Conservation (phyloP, 2,888 invertebrate species). For the Meiosimyza platycephala region DNA sequence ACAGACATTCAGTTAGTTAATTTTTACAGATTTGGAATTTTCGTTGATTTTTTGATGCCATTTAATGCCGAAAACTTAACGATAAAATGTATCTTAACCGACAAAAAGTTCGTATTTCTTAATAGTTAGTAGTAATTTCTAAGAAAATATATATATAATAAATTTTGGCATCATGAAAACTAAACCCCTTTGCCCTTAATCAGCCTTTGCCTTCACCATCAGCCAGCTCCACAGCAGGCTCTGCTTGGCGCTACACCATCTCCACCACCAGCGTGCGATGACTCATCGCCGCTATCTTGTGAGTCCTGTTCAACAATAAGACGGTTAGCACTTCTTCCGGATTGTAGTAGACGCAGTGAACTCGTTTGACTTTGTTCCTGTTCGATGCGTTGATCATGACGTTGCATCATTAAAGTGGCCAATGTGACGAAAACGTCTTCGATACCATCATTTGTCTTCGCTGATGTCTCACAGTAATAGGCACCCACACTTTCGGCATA, state of each 20-base stretch:
- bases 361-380: constrained; percentile 43
- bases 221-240: constrained; percentile 38
- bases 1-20: too few species aligned
- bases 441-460: constrained; percentile 90
- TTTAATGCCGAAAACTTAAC: too few species aligned
- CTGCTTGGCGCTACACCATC: constrained; percentile 39
- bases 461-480: constrained; percentile 91
- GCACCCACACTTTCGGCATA: constrained; percentile 93
- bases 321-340: constrained; percentile 45
- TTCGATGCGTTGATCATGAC: constrained; percentile 49
- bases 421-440: constrained; percentile 91
- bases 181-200: background rate
- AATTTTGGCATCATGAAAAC: background rate
- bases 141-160: too few species aligned
- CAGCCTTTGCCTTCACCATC: constrained; percentile 40
- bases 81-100: too few species aligned
- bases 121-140: too few species aligned
- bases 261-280: constrained; percentile 40
- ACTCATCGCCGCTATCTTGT: constrained; percentile 44
- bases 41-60: too few species aligned
- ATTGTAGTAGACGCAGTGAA: constrained; percentile 48
- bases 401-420: constrained; percentile 77
- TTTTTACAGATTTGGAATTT: too few species aligned
- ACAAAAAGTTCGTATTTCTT: too few species aligned
- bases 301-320: constrained; percentile 47